These are phyloP conservation scores for Harmothoe impar DNA, from an alignment of 2,888 invertebrate species.

Conservation along the genomic window DNA sequence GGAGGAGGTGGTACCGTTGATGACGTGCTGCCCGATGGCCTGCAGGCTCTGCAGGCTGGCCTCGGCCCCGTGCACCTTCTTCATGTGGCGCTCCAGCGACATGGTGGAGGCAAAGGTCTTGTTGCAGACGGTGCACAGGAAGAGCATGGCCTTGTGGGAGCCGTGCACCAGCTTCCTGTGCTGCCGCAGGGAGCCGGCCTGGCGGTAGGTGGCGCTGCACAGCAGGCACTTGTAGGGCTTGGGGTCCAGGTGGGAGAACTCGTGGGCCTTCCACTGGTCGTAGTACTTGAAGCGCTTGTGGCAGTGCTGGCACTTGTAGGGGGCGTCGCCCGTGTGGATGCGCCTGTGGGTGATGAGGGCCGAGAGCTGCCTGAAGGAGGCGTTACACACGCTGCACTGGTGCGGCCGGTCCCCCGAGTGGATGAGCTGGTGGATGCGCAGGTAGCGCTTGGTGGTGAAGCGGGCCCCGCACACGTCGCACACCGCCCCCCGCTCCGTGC, in stretches of 20 bases:
- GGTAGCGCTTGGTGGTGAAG: conserved; percentile 55
- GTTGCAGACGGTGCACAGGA: conserved; percentile 40
- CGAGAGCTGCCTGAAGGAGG: conserved; percentile 37
- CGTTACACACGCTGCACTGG: conserved; percentile 8
- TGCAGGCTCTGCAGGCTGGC: conserved; percentile 2
- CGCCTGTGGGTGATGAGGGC: conserved; percentile 42
- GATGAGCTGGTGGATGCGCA: conserved; percentile 35
- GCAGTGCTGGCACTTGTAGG: conserved; percentile 28
- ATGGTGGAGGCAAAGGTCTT: conserved; percentile 51
- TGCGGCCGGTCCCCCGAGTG: conserved; percentile 46
- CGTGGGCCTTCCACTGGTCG: conserved; percentile 59
- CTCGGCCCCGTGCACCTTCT: conserved; percentile 15
- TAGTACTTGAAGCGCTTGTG: conserved; percentile 45
- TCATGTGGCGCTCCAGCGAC: conserved; percentile 46
- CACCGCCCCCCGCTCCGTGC: conserved; percentile 6
- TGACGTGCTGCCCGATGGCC: conserved; percentile 24
- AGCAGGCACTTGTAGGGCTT: conserved; percentile 44
- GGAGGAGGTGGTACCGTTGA: neutral
- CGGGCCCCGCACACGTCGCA: conserved; percentile 39
- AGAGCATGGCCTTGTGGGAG: neutral
- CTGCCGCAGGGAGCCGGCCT: conserved; percentile 33
- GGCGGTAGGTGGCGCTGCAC: conserved; percentile 44
- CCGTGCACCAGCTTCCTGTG: conserved; percentile 42
- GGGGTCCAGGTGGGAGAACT: conserved; percentile 17
- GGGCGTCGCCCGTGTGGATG: conserved; percentile 34